Evolutionary conservation across 2,113 vertebrate genomes (phyloP).

Genomic region (Peucedramus taeniatus): DNA sequence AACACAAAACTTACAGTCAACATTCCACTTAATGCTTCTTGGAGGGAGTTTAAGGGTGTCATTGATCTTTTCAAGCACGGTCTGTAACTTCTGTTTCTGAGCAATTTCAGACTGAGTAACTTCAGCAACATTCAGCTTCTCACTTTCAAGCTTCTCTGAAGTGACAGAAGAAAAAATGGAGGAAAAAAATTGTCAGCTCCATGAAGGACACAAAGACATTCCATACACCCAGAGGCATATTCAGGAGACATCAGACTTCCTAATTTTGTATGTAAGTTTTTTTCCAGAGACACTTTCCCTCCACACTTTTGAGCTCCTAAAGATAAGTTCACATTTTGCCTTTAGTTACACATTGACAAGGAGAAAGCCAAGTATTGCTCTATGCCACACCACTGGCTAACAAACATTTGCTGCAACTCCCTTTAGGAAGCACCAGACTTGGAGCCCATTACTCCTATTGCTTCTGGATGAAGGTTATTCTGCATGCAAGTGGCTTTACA

Average conservation of each 20-base stretch:
- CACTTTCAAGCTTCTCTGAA: constrained; percentile 84
- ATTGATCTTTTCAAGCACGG: constrained; percentile 89
- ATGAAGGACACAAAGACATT: not conserved
- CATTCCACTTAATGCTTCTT: constrained; percentile 86
- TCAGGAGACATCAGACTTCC: not conserved
- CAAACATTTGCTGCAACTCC: not conserved
- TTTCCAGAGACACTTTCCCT: not conserved
- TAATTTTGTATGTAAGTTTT: not conserved
- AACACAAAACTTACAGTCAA: constrained; percentile 81
- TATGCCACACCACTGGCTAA: not conserved
- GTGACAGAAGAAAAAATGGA: not conserved
- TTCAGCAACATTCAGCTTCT: constrained; percentile 88
- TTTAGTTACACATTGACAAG: not conserved
- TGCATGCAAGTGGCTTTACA: not conserved
- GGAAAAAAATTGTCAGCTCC: not conserved
- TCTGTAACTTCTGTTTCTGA: constrained; percentile 89
- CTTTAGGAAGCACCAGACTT: not conserved
- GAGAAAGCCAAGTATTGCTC: not conserved
- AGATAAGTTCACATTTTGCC: not conserved
- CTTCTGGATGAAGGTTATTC: not conserved
- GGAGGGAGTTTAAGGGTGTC: constrained; percentile 85
- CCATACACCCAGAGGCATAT: not conserved
- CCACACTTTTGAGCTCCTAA: not conserved
- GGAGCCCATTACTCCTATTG: not conserved
- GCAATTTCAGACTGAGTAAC: constrained; percentile 90